Evolutionary conservation across 2,888 invertebrate species (phyloP).

Genomic region (Melanostoma mellinum): DNA sequence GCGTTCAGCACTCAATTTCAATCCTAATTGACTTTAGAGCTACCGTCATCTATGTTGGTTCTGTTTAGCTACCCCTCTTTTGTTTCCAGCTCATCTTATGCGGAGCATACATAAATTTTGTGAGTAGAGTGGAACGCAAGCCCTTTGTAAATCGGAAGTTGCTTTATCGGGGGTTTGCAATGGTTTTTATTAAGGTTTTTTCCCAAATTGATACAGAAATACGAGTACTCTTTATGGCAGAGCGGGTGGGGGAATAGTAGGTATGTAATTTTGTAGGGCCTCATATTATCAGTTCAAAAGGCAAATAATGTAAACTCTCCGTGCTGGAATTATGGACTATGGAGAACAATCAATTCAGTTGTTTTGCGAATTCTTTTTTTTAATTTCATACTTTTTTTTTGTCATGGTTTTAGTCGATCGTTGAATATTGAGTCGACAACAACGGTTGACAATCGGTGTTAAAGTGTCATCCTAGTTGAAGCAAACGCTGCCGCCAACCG

Average conservation of each 20-base stretch:
- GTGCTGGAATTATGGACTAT: conserved; percentile 49
- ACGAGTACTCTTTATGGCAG: background rate
- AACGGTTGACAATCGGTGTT: conserved; percentile 37
- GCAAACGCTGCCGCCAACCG: conserved; percentile 28
- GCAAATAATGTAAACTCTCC: conserved; percentile 34
- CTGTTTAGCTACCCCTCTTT: conserved; percentile 15
- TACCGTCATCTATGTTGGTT: conserved; percentile 53
- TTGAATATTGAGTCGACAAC: conserved; percentile 60
- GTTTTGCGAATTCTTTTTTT: conserved; percentile 61
- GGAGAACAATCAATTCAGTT: conserved; percentile 70
- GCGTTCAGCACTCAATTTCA: conserved; percentile 57
- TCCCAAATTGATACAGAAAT: conserved; percentile 51
- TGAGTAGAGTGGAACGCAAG: conserved; percentile 13
- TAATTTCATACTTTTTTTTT: conserved; percentile 49
- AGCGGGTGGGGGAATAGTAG: background rate
- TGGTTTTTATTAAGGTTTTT: conserved; percentile 47
- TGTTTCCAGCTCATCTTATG: background rate
- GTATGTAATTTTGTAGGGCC: conserved; percentile 27
- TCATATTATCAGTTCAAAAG: conserved; percentile 56
- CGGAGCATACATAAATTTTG: conserved; percentile 4
- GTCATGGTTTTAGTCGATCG: conserved; percentile 60
- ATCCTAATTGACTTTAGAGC: conserved; percentile 66
- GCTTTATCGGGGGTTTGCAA: conserved; percentile 41
- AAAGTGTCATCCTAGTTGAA: conserved; percentile 19
- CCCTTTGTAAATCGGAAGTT: conserved; percentile 23